A percentile compares a stretch with the other conserved stretches of the same genome.
phyloP scores from a whole-genome alignment of 2,113 vertebrate species.

The Catharus fuscescens region DNA sequence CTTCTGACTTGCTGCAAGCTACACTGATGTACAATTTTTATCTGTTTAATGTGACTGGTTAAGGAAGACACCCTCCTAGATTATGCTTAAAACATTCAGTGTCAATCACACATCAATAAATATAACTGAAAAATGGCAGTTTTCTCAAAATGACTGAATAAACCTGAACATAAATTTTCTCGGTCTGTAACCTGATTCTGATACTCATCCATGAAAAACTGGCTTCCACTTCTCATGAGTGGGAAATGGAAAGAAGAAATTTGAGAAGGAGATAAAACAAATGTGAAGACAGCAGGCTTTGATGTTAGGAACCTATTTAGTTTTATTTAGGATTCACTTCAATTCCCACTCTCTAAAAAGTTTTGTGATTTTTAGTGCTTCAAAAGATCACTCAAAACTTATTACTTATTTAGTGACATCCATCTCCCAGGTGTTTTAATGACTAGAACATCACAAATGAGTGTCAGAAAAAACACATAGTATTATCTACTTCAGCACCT shows the following conservation, averaged over 20 bases:
- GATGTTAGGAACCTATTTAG: background rate
- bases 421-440: background rate
- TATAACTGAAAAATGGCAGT: background rate
- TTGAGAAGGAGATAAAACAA: background rate
- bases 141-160: background rate
- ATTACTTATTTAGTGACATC: constrained; percentile 30
- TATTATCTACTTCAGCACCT: background rate
- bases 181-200: background rate
- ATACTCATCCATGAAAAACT: background rate
- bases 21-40: background rate
- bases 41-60: background rate
- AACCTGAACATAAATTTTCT: background rate
- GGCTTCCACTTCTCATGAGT: background rate
- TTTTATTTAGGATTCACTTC: background rate
- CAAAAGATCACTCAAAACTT: background rate
- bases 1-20: background rate
- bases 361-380: background rate
- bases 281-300: background rate
- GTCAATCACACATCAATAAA: background rate
- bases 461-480: background rate
- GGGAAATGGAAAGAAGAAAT: background rate
- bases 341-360: background rate
- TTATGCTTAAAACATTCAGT: background rate
- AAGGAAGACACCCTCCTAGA: background rate
- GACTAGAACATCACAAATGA: background rate